phyloP scores from a whole-genome alignment of 2,113 vertebrate genomes.

The Ciconia stormi region DNA sequence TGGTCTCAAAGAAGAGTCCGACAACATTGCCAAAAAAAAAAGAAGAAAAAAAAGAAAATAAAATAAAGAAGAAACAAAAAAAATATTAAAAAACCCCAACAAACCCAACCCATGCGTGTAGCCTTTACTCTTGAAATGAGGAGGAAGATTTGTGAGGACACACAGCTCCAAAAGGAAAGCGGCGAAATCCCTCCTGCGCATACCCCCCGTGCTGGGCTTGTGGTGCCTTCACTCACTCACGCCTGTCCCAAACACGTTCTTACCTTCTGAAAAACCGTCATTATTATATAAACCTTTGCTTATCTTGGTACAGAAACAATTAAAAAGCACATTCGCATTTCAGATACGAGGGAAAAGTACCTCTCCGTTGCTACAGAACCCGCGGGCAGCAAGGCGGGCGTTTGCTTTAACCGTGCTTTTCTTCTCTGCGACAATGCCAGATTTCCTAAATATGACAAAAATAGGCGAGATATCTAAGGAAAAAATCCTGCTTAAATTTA shows the following conservation, averaged over 20 bases:
- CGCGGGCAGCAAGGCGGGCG: rapidly evolving
- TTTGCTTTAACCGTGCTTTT: background rate
- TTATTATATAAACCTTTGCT: background rate
- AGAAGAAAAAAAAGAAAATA: background rate
- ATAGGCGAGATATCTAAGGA: rapidly evolving
- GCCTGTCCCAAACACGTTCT: rapidly evolving
- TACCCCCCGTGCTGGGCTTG: too few species aligned
- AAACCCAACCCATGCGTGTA: rapidly evolving
- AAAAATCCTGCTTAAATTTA: background rate
- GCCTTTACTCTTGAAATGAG: background rate
- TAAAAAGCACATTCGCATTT: background rate
- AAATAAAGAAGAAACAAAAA: background rate
- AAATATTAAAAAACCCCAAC: too few species aligned
- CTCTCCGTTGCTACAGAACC: background rate
- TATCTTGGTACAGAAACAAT: background rate
- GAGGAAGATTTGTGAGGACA: background rate
- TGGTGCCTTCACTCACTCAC: background rate
- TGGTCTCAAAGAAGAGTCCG: background rate
- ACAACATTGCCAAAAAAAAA: background rate
- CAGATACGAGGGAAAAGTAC: background rate
- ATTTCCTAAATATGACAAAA: background rate
- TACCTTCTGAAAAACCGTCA: rapidly evolving
- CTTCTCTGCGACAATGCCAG: background rate
- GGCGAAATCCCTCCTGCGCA: background rate
- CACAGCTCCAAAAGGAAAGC: background rate